Percentiles rank a stretch among this genome's conserved stretches.
phyloP scores from a whole-genome alignment of 2,797 vertebrate genomes.

The Hyperoplus immaculatus region DNA sequence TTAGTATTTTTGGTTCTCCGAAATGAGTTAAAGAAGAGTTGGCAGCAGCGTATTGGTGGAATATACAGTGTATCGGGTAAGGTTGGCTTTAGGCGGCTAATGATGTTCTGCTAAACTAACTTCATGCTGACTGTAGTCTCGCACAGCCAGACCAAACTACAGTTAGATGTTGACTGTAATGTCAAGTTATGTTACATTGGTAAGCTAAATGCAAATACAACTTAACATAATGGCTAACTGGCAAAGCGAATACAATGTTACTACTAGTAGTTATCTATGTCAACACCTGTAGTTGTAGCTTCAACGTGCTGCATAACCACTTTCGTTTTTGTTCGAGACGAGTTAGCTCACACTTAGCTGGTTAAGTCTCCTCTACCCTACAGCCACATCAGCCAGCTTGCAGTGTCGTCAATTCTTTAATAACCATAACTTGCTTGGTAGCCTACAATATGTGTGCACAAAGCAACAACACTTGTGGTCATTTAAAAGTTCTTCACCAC shows the following conservation, averaged over 20 bases:
- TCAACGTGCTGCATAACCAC: not conserved
- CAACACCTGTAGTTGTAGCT: not conserved
- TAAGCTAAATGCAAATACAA: not conserved
- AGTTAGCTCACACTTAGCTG: not conserved
- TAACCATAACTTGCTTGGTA: not conserved
- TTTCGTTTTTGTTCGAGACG: not conserved
- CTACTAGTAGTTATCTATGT: too few relatives aligned
- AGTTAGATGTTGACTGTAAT: not conserved
- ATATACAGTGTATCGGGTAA: slow-evolving; percentile 34
- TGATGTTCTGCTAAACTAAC: not conserved
- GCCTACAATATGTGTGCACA: not conserved
- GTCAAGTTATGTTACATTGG: not conserved
- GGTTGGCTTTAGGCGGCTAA: not conserved
- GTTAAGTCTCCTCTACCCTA: not conserved
- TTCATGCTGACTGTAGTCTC: not conserved
- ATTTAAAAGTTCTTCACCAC: not conserved
- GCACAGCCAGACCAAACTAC: too few relatives aligned
- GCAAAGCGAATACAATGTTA: too few relatives aligned
- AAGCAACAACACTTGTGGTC: not conserved
- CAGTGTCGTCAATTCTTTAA: not conserved
- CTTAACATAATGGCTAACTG: fast-evolving
- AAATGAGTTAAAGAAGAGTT: slow-evolving; percentile 38
- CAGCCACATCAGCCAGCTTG: not conserved
- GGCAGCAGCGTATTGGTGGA: not conserved
- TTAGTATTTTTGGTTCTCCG: not conserved